phyloP scores from a whole-genome alignment of 2,888 invertebrate genomes.

The Xestoiulus laeticollis region DNA sequence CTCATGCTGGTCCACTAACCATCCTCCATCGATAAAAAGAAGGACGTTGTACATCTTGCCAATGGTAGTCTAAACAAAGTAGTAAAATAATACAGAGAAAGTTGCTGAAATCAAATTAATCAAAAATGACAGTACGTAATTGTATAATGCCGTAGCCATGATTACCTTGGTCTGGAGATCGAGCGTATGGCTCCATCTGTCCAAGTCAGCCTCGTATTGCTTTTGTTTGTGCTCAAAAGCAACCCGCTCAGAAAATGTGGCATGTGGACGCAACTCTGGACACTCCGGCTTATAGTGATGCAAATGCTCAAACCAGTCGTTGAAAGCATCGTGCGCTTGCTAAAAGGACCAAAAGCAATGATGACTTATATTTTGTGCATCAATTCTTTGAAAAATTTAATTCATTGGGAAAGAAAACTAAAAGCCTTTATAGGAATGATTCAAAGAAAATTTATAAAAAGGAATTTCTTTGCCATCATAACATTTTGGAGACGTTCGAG shows the following conservation, averaged over 20 bases:
- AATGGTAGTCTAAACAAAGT: constrained; percentile 72
- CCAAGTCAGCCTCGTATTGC: constrained; percentile 79
- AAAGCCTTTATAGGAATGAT: too few species aligned
- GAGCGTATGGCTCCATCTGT: constrained; percentile 71
- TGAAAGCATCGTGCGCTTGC: constrained; percentile 86
- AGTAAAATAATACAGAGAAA: constrained; percentile 52
- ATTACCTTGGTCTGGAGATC: constrained; percentile 75
- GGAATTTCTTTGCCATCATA: too few species aligned
- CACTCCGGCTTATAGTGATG: constrained; percentile 77
- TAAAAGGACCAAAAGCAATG: constrained; percentile 58
- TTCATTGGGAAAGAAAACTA: too few species aligned
- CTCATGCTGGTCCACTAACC: constrained; percentile 79
- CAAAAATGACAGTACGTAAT: too few species aligned
- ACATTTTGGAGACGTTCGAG: too few species aligned
- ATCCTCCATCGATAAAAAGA: constrained; percentile 87
- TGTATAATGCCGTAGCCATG: neutral
- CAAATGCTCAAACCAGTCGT: constrained; percentile 86
- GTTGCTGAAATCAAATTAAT: neutral
- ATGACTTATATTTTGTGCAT: too few species aligned
- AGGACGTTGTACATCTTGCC: constrained; percentile 85
- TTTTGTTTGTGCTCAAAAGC: constrained; percentile 85
- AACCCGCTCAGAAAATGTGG: constrained; percentile 84
- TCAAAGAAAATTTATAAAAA: too few species aligned
- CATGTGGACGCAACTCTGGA: constrained; percentile 62
- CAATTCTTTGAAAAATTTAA: too few species aligned